phyloP scores from a whole-genome alignment of 2,888 invertebrate genomes.

The Ischnura elegans region DNA sequence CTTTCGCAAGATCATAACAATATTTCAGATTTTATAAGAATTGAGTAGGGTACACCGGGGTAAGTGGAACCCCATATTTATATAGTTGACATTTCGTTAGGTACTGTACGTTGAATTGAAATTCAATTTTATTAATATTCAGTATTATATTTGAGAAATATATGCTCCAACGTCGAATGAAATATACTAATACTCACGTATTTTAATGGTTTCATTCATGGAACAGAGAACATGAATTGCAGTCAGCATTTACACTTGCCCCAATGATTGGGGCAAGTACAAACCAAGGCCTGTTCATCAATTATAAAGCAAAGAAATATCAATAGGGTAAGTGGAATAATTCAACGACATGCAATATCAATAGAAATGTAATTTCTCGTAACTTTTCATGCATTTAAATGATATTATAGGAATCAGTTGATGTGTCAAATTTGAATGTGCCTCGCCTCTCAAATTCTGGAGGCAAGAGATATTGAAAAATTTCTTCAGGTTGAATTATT shows the following conservation, averaged over 20 bases:
- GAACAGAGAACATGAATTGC: not conserved
- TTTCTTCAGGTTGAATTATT: not conserved
- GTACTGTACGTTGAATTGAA: not conserved
- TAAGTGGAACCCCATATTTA: too few species aligned
- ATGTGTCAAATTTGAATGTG: too few species aligned
- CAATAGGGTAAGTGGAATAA: not conserved
- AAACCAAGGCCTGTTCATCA: not conserved
- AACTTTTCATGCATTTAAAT: too few species aligned
- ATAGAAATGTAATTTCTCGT: too few species aligned
- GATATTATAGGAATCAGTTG: too few species aligned
- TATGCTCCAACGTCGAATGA: too few species aligned
- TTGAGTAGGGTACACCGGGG: too few species aligned
- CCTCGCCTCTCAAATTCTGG: not conserved
- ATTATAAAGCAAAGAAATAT: not conserved
- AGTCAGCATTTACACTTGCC: not conserved
- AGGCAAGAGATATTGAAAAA: not conserved
- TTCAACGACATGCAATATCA: too few species aligned
- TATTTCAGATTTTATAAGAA: too few species aligned
- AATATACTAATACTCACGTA: too few species aligned
- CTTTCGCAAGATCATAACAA: too few species aligned
- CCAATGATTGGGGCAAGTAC: not conserved
- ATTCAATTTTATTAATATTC: not conserved
- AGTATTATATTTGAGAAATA: not conserved
- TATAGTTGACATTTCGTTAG: not conserved
- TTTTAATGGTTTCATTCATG: not conserved